Evolutionary conservation across 1,140 invertebrate genomes (phyloP).

Genomic region (Diprion similis): DNA sequence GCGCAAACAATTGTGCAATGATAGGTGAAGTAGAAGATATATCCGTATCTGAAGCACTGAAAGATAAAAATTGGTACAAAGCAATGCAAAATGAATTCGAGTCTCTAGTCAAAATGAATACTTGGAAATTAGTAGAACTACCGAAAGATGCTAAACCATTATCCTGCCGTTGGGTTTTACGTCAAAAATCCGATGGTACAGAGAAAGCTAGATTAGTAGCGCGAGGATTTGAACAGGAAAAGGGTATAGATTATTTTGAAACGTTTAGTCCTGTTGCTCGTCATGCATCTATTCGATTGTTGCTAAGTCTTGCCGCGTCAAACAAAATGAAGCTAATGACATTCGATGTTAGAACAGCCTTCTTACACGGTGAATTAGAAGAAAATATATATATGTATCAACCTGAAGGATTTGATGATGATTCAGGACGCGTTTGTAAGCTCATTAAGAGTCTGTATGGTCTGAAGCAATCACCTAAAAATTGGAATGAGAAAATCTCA

Average conservation of each 20-base stretch:
- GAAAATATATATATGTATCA: neutral
- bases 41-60: conserved; percentile 11
- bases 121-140: conserved; percentile 46
- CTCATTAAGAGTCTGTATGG: conserved; percentile 27
- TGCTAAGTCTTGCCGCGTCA: conserved; percentile 15
- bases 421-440: neutral
- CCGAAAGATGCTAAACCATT: conserved; percentile 39
- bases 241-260: conserved; percentile 43
- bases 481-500: conserved; percentile 26
- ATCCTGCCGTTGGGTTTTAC: conserved; percentile 48
- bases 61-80: conserved; percentile 10
- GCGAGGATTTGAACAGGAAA: conserved; percentile 47
- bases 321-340: conserved; percentile 14
- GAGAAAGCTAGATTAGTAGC: conserved; percentile 52
- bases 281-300: conserved; percentile 1
- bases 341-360: conserved; percentile 6
- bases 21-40: conserved; percentile 10
- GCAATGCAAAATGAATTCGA: conserved; percentile 4
- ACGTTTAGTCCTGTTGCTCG: conserved; percentile 14
- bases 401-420: conserved; percentile 16
- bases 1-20: neutral
- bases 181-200: conserved; percentile 32
- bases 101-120: conserved; percentile 44
- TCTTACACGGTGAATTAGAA: neutral
- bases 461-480: conserved; percentile 27